phyloP scores from a whole-genome alignment of 2,888 invertebrate species.

The Aleiodes alternator region DNA sequence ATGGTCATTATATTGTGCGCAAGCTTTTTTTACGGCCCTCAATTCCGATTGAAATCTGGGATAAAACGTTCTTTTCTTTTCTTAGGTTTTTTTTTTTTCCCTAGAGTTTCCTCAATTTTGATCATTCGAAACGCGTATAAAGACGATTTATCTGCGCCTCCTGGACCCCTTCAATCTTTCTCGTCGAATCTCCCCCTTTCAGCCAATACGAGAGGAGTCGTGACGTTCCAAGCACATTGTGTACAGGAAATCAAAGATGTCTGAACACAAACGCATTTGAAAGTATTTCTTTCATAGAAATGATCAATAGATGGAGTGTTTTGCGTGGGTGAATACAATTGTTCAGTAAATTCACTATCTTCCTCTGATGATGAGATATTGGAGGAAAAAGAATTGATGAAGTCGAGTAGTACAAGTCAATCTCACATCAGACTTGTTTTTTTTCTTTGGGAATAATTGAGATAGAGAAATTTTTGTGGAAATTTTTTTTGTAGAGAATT shows the following conservation, averaged over 20 bases:
- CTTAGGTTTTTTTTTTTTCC: background rate
- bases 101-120: slow-evolving; percentile 10
- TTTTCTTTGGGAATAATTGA: too few species aligned
- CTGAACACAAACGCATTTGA: too few species aligned
- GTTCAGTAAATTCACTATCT: too few species aligned
- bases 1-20: slow-evolving; percentile 18
- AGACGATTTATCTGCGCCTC: slow-evolving; percentile 17
- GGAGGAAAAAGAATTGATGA: too few species aligned
- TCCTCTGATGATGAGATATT: too few species aligned
- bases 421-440: too few species aligned
- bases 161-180: background rate
- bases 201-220: background rate
- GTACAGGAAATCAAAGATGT: slow-evolving; percentile 5
- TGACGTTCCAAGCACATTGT: slow-evolving; percentile 9
- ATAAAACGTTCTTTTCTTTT: background rate
- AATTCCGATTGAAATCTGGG: slow-evolving; percentile 24
- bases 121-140: slow-evolving; percentile 30
- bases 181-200: background rate
- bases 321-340: too few species aligned
- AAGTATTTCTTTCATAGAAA: too few species aligned
- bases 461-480: too few species aligned
- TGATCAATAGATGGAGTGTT: too few species aligned
- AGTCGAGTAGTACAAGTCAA: too few species aligned
- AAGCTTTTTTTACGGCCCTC: slow-evolving; percentile 22
- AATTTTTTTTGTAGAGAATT: too few species aligned